A percentile compares a stretch with the other conserved stretches of the same genome.
Conservation (phyloP, 2,888 invertebrate species). For the Melikaiella ostensackeni region DNA sequence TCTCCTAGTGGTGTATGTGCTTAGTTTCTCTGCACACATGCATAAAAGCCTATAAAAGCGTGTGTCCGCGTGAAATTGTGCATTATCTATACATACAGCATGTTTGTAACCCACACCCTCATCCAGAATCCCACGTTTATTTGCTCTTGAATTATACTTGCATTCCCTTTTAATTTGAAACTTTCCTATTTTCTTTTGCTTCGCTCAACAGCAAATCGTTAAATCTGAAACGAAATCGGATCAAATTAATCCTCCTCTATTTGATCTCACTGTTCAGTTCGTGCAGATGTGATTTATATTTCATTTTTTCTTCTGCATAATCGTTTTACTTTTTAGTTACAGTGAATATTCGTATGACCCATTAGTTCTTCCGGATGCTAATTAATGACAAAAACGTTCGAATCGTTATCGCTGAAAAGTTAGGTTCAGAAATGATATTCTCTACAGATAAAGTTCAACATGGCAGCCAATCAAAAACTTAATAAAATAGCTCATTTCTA, state of each 20-base stretch:
- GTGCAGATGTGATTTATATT: neutral
- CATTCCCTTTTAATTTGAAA: neutral
- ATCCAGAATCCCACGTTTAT: neutral
- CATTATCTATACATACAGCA: constrained; percentile 48
- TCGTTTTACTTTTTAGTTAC: neutral
- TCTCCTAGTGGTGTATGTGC: constrained; percentile 43
- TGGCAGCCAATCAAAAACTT: no score
- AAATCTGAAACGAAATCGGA: neutral
- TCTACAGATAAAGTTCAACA: no score
- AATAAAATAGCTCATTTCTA: no score
- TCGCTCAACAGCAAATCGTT: neutral
- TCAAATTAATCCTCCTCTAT: neutral
- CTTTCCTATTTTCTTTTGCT: neutral
- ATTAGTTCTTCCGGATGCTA: neutral
- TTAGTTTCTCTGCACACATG: constrained; percentile 32
- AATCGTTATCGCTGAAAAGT: neutral
- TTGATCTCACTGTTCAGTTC: neutral
- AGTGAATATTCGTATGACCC: neutral
- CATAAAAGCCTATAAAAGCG: constrained; percentile 38
- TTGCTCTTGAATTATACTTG: neutral
- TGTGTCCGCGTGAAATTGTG: constrained; percentile 59
- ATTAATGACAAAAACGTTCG: neutral
- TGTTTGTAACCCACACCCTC: neutral
- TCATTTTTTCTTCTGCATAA: neutral
- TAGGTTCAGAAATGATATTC: neutral